These are phyloP conservation scores for Apodemia mormo DNA, from an alignment of 2,888 invertebrate genomes.

Conservation along the genomic window DNA sequence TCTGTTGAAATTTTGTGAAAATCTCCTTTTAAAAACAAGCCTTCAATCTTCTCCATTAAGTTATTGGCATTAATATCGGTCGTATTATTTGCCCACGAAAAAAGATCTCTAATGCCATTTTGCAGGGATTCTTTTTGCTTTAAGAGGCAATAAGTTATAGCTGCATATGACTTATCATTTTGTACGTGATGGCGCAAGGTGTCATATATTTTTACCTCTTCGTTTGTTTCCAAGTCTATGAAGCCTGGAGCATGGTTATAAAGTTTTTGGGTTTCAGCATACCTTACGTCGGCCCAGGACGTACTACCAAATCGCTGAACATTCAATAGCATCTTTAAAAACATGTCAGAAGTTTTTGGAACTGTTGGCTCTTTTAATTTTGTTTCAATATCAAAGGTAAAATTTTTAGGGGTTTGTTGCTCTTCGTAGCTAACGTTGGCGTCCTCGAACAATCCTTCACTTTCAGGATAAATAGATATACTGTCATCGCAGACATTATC, in stretches of 20 bases:
- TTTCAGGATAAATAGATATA: too few relatives aligned
- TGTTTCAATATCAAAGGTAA: conserved; percentile 29
- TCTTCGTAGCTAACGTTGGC: neutral
- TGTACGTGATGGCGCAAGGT: conserved; percentile 20
- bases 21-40: neutral
- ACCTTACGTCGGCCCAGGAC: conserved; percentile 28
- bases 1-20: conserved; percentile 30
- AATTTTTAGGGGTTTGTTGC: neutral
- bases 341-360: conserved; percentile 20
- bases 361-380: conserved; percentile 25
- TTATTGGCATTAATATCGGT: neutral
- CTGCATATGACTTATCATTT: conserved; percentile 29
- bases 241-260: conserved; percentile 29
- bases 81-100: conserved; percentile 20
- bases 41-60: neutral
- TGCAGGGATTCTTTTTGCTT: conserved; percentile 27
- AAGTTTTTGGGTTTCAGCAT: conserved; percentile 28
- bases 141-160: conserved; percentile 26
- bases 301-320: conserved; percentile 21
- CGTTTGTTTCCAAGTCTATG: conserved; percentile 19
- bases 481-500: too few relatives aligned
- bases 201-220: too few relatives aligned
- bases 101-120: conserved; percentile 22
- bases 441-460: neutral
- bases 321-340: conserved; percentile 26